These are phyloP conservation scores for Brachymystax lenok DNA, from an alignment of 2,797 vertebrate species.

Conservation along the genomic window DNA sequence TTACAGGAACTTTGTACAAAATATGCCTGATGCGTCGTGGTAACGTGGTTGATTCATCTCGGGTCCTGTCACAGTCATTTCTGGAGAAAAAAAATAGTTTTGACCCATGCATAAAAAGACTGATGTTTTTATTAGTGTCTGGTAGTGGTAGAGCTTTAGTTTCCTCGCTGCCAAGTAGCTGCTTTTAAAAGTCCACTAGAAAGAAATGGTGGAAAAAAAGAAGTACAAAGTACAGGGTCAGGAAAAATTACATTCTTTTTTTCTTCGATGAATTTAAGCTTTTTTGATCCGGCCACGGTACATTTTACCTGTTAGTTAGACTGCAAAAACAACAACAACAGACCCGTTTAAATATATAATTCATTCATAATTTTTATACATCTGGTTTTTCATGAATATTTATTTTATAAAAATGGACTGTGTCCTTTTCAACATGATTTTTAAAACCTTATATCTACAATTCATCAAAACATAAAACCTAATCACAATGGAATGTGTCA, in stretches of 20 bases:
- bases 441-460: slow-evolving; percentile 74
- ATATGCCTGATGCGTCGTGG: slow-evolving; percentile 74
- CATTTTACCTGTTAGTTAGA: slow-evolving; percentile 70
- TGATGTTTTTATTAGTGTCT: slow-evolving; percentile 56
- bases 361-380: slow-evolving; percentile 81
- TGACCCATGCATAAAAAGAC: slow-evolving; percentile 67
- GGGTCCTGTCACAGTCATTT: slow-evolving; percentile 72
- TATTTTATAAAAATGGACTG: slow-evolving; percentile 77
- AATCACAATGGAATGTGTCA: slow-evolving; percentile 75
- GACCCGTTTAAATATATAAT: slow-evolving; percentile 82
- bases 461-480: slow-evolving; percentile 73
- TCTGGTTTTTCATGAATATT: slow-evolving; percentile 70
- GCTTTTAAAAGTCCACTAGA: slow-evolving; percentile 74
- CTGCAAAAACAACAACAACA: slow-evolving; percentile 81
- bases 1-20: slow-evolving; percentile 85
- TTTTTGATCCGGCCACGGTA: slow-evolving; percentile 67
- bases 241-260: slow-evolving; percentile 65
- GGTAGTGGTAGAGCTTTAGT: slow-evolving; percentile 63
- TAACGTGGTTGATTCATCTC: slow-evolving; percentile 71
- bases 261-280: slow-evolving; percentile 54
- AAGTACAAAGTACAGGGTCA: slow-evolving; percentile 68
- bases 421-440: slow-evolving; percentile 78
- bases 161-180: slow-evolving; percentile 65
- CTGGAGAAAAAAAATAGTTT: slow-evolving; percentile 65
- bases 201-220: slow-evolving; percentile 60